Conservation (phyloP, 23 tunicate species). For the Ciona savignyi region DNA sequence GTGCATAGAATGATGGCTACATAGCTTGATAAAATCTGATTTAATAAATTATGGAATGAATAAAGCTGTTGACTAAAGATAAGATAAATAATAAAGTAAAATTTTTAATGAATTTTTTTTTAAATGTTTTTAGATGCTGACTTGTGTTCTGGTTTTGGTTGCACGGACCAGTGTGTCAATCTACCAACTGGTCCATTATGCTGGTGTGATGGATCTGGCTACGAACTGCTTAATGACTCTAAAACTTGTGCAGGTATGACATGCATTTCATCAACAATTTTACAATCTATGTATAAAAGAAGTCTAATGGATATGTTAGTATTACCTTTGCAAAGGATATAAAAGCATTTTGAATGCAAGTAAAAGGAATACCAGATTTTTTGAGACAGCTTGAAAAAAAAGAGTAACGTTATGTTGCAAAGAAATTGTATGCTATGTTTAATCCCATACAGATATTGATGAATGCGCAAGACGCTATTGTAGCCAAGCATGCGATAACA, state of each 20-base stretch:
- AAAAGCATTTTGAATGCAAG: too few species aligned
- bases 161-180: conserved; percentile 52
- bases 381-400: too few species aligned
- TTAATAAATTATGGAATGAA: too few species aligned
- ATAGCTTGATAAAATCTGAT: too few species aligned
- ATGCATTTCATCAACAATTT: background rate
- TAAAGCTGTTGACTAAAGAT: too few species aligned
- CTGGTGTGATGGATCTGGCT: conserved; percentile 66
- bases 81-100: too few species aligned
- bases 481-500: conserved; percentile 76
- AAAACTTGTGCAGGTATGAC: conserved; percentile 67
- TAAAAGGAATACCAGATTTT: too few species aligned
- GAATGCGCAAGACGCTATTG: conserved; percentile 62
- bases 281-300: background rate
- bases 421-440: too few species aligned
- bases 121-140: conserved; percentile 40
- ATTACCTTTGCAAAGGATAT: too few species aligned
- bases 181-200: conserved; percentile 66
- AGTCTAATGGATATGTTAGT: background rate
- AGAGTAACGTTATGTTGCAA: too few species aligned
- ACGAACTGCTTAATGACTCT: conserved; percentile 57
- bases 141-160: conserved; percentile 40
- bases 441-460: conserved; percentile 78
- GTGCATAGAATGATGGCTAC: conserved; percentile 24
- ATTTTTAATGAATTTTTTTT: too few species aligned